Evolutionary conservation across 2,888 invertebrate genomes (phyloP), one percentile per base, ranked within the genome.

Genomic region (Sinhomidia bicolor): DNA sequence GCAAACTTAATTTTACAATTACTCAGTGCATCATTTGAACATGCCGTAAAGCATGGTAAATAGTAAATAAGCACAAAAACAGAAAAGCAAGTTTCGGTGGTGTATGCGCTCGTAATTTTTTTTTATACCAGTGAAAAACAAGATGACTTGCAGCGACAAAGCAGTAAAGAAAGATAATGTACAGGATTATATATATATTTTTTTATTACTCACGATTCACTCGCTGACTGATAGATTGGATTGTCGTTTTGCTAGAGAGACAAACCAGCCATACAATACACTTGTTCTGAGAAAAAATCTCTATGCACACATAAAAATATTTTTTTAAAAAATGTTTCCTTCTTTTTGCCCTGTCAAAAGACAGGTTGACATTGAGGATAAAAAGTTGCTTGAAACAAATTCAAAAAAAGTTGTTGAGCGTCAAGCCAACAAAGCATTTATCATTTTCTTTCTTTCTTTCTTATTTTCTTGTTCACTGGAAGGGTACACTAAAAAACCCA

Each of bases 331-430:
- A 71, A 74, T 47, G 20, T 2, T 44, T 44, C 9, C 65, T 23
- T 44, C 20, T 71, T 74, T 23, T 74, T 1, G 47, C 44, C 12
- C 47, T 47, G 47, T 47, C 74, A 47, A 7, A 47, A 44, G 74
- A 74, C 44, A 74, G 26, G 74, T 74, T 74, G 74, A 74, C 74
- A 74, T 47, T 74, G 74, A 74, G 51, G 47, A 44, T 74, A 74
- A 74, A 74, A 51, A 74, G 74, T 74, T 74, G 74, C 47, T 26
- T 65, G 2, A 4, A 60, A 7, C 51, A 51, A 51, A 51, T 14
- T 54, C 17, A 17, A 54, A 54, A 47, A 29, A 60, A 26, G 12
- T 14, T 10, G 23, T 47, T 74, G 74, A 74, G 36, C 44, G 26
- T 23, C 60, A 60, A 65, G 14, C 26, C 65, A 74, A 51, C 26